phyloP scores from a whole-genome alignment of 1,140 invertebrate species.

The Musca domestica region DNA sequence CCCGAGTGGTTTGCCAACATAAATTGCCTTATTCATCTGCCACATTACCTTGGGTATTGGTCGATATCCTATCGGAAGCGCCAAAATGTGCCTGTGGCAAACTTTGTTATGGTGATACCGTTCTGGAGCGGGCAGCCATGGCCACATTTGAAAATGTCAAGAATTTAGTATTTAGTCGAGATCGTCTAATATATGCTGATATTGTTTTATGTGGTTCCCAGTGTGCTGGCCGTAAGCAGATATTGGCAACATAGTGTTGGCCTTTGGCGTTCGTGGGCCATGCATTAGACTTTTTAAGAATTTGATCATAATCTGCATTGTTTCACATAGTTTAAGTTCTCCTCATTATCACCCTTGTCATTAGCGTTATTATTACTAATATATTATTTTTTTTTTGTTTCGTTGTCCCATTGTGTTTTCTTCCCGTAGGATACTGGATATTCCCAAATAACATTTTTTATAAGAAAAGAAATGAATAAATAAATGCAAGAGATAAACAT shows the following conservation, averaged over 20 bases:
- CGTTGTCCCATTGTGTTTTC: not conserved
- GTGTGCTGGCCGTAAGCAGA: constrained; percentile 26
- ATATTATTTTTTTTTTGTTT: not conserved
- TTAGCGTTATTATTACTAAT: not conserved
- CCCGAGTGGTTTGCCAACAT: constrained; percentile 32
- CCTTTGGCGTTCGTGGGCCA: no score
- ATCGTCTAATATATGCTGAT: constrained; percentile 48
- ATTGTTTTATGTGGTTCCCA: constrained; percentile 38
- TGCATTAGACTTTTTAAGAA: no score
- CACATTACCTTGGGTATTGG: constrained; percentile 40
- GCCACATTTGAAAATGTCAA: constrained; percentile 45
- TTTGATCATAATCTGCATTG: not conserved
- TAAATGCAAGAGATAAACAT: no score
- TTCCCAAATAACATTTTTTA: no score
- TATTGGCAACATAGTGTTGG: constrained; percentile 15
- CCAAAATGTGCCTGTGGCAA: constrained; percentile 46
- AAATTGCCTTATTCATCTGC: constrained; percentile 35
- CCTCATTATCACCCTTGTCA: not conserved
- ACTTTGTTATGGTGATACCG: constrained; percentile 37
- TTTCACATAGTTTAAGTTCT: not conserved
- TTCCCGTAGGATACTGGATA: no score
- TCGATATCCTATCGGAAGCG: constrained; percentile 42
- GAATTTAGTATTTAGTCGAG: constrained; percentile 45
- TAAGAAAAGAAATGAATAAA: no score
- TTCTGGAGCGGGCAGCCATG: constrained; percentile 36